Evolutionary conservation across 2,888 invertebrate species (phyloP).

Genomic region (Zeuzera pyrina): DNA sequence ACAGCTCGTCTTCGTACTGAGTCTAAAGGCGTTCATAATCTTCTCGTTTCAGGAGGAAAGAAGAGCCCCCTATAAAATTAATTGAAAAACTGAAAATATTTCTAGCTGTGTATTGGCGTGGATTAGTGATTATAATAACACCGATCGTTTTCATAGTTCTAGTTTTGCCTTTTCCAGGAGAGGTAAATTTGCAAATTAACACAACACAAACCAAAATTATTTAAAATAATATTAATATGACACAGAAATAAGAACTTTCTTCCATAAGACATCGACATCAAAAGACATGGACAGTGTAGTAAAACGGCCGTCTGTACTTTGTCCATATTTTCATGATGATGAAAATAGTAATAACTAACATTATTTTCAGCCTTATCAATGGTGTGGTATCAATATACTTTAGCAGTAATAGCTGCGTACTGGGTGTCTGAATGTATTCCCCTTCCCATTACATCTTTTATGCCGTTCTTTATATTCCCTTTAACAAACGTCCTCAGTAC

Average conservation of each 20-base stretch:
- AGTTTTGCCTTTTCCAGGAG: slow-evolving; percentile 22
- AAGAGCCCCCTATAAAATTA: not conserved
- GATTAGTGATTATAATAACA: slow-evolving; percentile 19
- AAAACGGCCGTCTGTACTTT: no score
- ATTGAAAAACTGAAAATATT: slow-evolving; percentile 21
- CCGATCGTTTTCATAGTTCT: slow-evolving; percentile 22
- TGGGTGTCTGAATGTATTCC: slow-evolving; percentile 88
- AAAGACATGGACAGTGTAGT: no score
- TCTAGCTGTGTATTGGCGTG: slow-evolving; percentile 30
- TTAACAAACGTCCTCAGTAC: slow-evolving; percentile 78
- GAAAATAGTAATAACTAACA: not conserved
- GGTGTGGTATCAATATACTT: slow-evolving; percentile 83
- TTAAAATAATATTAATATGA: no score
- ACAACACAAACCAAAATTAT: no score
- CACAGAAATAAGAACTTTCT: no score
- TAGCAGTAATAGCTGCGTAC: slow-evolving; percentile 82
- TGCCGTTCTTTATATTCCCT: slow-evolving; percentile 86
- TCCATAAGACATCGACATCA: no score
- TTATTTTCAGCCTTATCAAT: slow-evolving; percentile 36
- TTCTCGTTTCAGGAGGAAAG: not conserved
- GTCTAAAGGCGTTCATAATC: no score
- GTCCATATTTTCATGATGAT: no score
- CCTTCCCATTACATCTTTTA: slow-evolving; percentile 81
- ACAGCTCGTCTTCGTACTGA: no score
- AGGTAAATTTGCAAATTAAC: slow-evolving; percentile 13